Evolutionary conservation across 2,888 invertebrate genomes (phyloP), one percentile per base, ranked within the genome.

Genomic region (Sarcophaga subvicina): DNA sequence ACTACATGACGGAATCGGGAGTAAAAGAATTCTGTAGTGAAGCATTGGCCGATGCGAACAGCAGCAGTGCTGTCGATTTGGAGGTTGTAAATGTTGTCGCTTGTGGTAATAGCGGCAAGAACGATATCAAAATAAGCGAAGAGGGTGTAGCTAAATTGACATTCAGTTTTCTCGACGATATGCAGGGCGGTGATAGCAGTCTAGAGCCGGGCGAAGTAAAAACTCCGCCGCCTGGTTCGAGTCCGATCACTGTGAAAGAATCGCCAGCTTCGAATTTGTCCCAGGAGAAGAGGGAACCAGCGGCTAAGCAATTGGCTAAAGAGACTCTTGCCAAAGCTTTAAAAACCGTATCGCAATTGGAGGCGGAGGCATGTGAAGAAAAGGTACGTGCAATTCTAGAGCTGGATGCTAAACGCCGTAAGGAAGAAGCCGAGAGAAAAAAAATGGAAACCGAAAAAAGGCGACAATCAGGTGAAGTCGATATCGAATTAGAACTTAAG

Each of bases 171-270:
- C 69, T 90, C 12, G 91, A 91, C 12, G 92, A 91, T 20, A 88
- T 91, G 84, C 91, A 91, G 80, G 89, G 88, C 45, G 91, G 90
- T 45, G 92, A 92, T 59, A 92, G 91, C 67, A 93, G 92, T 45
- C 85, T 93, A 78, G 93, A 93, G 80, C 93, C 93, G 17, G 93
- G 93, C 10, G 93, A 93, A 78, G 90, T 93, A 47, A 91, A 92
- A 81, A 93, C 93, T 8, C 93, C 93, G 22, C 93, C 93, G n/a
- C 92, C 90, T 79, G 88, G 88, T n/a, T 85, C 84, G 12, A 86
- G 88, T 71, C 86, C 88, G 25, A 60, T 66, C 0, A 37, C 49
- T 0, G 10, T 82, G 10, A 75, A 81, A 22, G 81, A 82, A n/a
- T 79, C 80, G 8, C 87, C 88, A 10, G 87, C 88, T 14, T 79